Evolutionary conservation across 2,113 vertebrate species (phyloP), one percentile per base, ranked within the genome.

Genomic region (Amia ocellicauda): DNA sequence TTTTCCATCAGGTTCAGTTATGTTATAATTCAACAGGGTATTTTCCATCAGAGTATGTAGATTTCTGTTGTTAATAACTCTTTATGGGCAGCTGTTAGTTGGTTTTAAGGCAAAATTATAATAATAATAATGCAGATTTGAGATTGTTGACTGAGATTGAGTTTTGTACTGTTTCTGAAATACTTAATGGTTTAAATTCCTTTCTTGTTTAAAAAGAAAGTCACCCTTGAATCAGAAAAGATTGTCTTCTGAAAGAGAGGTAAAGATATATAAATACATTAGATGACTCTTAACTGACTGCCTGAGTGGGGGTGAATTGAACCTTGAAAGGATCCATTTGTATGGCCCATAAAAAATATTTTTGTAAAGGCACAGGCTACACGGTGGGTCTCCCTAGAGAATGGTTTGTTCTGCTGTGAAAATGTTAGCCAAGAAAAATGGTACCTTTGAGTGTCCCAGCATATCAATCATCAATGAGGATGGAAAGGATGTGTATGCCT

Each of bases 351-450:
- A 47, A 27, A 27, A 47, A 60, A 47, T 47, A 19, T 47, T 10
- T 60, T 17, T 47, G 11, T 60, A 47, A 45, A 22, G 5, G 11
- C 2, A 28, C 20, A 17, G 22, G 10, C 20, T 27, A 13, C 58
- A 24, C 24, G 8, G 24, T 3, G 16, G 11, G 58, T 8, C 23
- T 36, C 27, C 17, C 14, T 9, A 16, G 20, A 60, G 40, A 4
- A 49, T 20, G 17, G 43, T 47, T 26, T 42, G 19, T n/a, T 11
- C 22, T 28, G 43, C 13, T 26, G 58, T 28, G 26, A 23, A 19
- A 49, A 42, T 47, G 45, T 60, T 49, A n/a, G 11, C 26, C 22
- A n/a, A 28, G 24, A 60, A 28, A 23, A 60, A 60, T 16, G 56
- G 56, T 40, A 58, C 19, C 56, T 58, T n/a, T 41, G 3, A 58